These are phyloP conservation scores for Ectemnius continuus DNA, from an alignment of 2,888 invertebrate species.

Conservation along the genomic window DNA sequence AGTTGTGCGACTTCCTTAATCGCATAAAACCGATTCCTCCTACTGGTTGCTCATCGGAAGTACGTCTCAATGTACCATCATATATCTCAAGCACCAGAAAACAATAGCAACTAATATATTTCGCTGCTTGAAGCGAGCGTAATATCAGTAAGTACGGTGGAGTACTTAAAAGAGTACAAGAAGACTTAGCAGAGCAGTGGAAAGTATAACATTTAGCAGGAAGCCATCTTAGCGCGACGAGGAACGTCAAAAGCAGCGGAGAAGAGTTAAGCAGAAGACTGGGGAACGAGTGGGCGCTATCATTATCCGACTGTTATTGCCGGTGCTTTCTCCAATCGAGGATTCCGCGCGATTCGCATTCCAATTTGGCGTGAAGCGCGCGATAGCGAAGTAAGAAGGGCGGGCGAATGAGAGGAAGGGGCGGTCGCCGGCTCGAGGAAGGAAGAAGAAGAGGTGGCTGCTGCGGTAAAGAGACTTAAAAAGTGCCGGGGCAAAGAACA, in stretches of 20 bases:
- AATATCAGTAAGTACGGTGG: too few species aligned
- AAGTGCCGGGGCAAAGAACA: constrained; percentile 14
- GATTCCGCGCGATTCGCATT: constrained; percentile 15
- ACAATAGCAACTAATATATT: too few species aligned
- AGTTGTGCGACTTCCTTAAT: constrained; percentile 2
- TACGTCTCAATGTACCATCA: too few species aligned
- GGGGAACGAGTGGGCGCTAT: neutral
- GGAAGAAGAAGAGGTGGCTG: constrained; percentile 1
- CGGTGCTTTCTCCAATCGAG: constrained; percentile 16
- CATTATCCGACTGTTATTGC: neutral
- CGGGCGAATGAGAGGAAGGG: constrained; percentile 10
- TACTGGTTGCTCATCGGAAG: too few species aligned
- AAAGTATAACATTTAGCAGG: neutral
- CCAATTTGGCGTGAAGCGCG: constrained; percentile 6
- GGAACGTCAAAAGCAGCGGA: neutral
- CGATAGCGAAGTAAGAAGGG: constrained; percentile 18
- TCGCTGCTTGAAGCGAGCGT: too few species aligned
- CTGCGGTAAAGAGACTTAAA: constrained; percentile 11
- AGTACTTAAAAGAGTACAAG: too few species aligned
- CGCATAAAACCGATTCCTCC: neutral
- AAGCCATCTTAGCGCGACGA: neutral
- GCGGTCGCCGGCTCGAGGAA: neutral
- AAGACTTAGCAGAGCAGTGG: too few species aligned
- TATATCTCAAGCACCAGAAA: too few species aligned
- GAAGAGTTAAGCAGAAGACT: neutral